These are phyloP conservation scores for Atrichornis clamosus DNA, from an alignment of 2,113 vertebrate genomes.

Conservation along the genomic window DNA sequence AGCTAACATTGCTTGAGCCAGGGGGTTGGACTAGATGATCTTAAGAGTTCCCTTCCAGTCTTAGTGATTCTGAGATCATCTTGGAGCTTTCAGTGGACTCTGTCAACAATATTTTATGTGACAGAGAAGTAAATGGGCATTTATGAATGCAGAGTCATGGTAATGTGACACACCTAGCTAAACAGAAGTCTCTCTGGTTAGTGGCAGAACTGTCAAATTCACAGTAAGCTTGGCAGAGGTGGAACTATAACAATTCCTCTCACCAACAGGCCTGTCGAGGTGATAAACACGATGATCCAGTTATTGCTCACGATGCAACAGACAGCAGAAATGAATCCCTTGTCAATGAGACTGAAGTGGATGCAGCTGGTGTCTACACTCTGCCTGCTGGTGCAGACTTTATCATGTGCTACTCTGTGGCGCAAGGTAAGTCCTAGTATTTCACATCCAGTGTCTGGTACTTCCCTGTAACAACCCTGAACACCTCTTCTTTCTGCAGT, in stretches of 20 bases:
- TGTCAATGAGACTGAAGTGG: slow-evolving; percentile 77
- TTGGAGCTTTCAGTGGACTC: neutral
- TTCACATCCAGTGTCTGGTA: neutral
- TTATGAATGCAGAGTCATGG: neutral
- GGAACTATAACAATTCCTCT: neutral
- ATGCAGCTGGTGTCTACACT: slow-evolving; percentile 80
- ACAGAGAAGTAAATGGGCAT: neutral
- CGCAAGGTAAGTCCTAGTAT: slow-evolving; percentile 78
- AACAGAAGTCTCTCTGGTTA: neutral
- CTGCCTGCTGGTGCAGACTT: slow-evolving; percentile 94
- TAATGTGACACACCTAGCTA: neutral
- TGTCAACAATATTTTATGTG: neutral
- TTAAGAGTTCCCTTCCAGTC: neutral
- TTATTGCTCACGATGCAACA: slow-evolving; percentile 72
- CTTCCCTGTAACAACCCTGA: neutral
- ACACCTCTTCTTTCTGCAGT: neutral
- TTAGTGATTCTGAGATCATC: neutral
- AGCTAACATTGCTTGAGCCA: neutral
- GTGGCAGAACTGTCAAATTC: neutral
- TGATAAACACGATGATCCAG: slow-evolving; percentile 81
- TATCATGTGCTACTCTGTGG: slow-evolving; percentile 97
- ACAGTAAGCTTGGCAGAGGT: neutral
- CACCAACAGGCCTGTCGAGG: slow-evolving; percentile 87
- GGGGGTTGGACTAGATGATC: neutral
- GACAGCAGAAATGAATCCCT: slow-evolving; percentile 36